Percentiles rank a stretch among this genome's conserved stretches.
phyloP scores from a whole-genome alignment of 2,888 invertebrate genomes.

The Metopia argyrocephala region DNA sequence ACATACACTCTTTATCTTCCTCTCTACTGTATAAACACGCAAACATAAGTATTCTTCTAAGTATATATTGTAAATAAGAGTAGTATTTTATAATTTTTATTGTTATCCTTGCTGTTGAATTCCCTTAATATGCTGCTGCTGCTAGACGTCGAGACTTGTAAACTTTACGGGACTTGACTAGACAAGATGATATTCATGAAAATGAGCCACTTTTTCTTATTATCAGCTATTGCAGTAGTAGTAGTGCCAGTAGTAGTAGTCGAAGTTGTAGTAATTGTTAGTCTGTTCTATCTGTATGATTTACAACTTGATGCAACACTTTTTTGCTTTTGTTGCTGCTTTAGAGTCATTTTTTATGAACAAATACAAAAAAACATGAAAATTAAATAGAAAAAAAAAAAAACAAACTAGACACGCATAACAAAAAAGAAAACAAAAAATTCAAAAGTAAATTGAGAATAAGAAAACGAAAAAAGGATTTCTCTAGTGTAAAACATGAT shows the following conservation, averaged over 20 bases:
- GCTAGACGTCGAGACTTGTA: slow-evolving; percentile 59
- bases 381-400: not conserved
- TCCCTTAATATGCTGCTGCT: slow-evolving; percentile 1
- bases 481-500: slow-evolving; percentile 61
- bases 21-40: no score
- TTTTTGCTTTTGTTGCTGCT: slow-evolving; percentile 2
- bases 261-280: not conserved
- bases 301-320: slow-evolving; percentile 42
- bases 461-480: slow-evolving; percentile 21
- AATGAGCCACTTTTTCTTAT: slow-evolving; percentile 64
- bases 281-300: slow-evolving; percentile 45
- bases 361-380: not conserved
- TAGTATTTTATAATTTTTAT: slow-evolving; percentile 3
- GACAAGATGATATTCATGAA: slow-evolving; percentile 64
- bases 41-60: not conserved
- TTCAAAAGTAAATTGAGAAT: not conserved
- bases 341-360: not conserved
- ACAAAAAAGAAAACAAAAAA: not conserved
- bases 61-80: not conserved
- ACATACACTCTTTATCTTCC: no score
- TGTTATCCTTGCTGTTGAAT: slow-evolving; percentile 5
- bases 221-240: slow-evolving; percentile 30
- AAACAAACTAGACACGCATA: slow-evolving; percentile 10
- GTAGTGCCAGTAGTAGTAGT: slow-evolving; percentile 1
- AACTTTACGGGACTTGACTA: slow-evolving; percentile 64